These are phyloP conservation scores for Andrena minutula DNA, from an alignment of 2,888 invertebrate genomes.

Conservation along the genomic window DNA sequence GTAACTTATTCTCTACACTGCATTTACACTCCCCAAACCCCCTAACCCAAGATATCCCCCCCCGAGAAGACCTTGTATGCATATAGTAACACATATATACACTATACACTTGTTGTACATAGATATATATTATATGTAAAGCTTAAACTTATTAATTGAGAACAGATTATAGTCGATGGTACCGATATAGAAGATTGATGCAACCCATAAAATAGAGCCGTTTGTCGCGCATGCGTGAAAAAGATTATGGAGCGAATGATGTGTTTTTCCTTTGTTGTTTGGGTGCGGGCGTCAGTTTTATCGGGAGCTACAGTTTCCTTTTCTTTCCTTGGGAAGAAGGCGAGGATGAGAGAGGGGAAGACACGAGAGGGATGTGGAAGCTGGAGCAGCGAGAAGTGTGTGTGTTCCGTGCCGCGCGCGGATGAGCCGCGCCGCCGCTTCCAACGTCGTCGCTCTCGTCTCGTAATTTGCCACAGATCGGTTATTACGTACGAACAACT, in stretches of 20 bases:
- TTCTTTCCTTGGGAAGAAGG: not conserved
- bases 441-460: constrained; percentile 35
- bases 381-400: too few species aligned
- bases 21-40: constrained; percentile 67
- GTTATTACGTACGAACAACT: not conserved
- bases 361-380: too few species aligned
- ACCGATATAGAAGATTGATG: constrained; percentile 56
- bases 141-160: constrained; percentile 69
- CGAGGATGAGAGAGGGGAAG: too few species aligned
- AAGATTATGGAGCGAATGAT: constrained; percentile 45
- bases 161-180: constrained; percentile 67
- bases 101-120: constrained; percentile 75
- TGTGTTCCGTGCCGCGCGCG: not conserved
- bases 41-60: constrained; percentile 22
- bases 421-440: constrained; percentile 12
- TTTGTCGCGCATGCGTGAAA: constrained; percentile 65
- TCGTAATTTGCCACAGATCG: constrained; percentile 26
- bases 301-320: not conserved
- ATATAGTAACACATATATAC: constrained; percentile 71
- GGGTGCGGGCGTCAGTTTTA: constrained; percentile 13
- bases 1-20: constrained; percentile 81
- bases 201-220: constrained; percentile 58
- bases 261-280: constrained; percentile 24
- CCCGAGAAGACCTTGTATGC: constrained; percentile 65
- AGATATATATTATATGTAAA: constrained; percentile 74